These are phyloP conservation scores for Macrotus californicus DNA, from an alignment of 2,113 vertebrate species.

Conservation along the genomic window DNA sequence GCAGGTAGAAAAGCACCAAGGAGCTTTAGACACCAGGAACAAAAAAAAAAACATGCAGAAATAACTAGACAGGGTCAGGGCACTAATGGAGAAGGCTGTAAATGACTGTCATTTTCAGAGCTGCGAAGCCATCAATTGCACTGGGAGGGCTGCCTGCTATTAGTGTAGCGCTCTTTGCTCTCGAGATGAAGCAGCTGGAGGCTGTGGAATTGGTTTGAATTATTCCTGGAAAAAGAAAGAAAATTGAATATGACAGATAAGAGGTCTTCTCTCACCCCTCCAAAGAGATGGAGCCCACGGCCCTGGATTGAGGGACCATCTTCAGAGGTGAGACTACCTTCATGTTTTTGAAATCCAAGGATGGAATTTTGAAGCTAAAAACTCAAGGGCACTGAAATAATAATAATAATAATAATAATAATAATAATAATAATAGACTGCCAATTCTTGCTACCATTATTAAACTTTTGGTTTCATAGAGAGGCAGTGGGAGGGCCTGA, in stretches of 20 bases:
- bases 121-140: conserved; percentile 60
- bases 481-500: neutral
- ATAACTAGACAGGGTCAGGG: conserved; percentile 58
- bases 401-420: neutral
- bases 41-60: conserved; percentile 55
- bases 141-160: conserved; percentile 57
- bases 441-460: neutral
- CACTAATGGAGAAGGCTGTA: conserved; percentile 67
- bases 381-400: neutral
- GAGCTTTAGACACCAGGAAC: conserved; percentile 43
- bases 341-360: neutral
- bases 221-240: conserved; percentile 52
- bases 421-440: neutral
- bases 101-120: conserved; percentile 72
- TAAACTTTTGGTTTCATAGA: neutral
- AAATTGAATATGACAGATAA: conserved; percentile 42
- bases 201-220: conserved; percentile 59
- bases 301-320: neutral
- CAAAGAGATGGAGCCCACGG: neutral
- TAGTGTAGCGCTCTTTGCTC: conserved; percentile 54
- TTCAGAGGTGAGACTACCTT: neutral
- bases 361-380: conserved; percentile 1
- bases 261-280: conserved; percentile 23
- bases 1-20: conserved; percentile 43
- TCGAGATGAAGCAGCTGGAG: conserved; percentile 59